These are phyloP conservation scores for Rhingia rostrata DNA, from an alignment of 2,888 invertebrate genomes.

Conservation along the genomic window DNA sequence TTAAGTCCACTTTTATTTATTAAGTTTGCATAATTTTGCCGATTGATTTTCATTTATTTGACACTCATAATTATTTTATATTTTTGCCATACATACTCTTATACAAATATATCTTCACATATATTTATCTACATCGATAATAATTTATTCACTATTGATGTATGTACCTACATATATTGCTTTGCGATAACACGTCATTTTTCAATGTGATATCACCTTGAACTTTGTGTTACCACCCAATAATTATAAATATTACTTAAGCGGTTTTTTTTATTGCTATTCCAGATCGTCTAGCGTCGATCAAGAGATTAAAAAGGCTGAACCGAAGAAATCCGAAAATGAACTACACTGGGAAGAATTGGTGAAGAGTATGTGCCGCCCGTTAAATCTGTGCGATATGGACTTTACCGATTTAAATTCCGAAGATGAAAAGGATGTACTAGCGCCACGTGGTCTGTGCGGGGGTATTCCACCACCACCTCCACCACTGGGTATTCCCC, in stretches of 20 bases:
- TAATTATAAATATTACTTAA: constrained; percentile 1
- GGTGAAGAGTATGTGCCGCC: constrained; percentile 88
- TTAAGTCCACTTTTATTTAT: no score
- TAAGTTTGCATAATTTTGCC: no score
- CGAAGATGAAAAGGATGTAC: constrained; percentile 93
- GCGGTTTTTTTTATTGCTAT: constrained; percentile 21
- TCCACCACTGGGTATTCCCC: constrained; percentile 88
- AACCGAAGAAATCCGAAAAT: constrained; percentile 94
- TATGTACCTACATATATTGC: no score
- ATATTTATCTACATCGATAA: no score
- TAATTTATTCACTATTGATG: no score
- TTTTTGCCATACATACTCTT: no score
- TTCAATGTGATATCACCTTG: constrained; percentile 14
- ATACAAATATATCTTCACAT: no score
- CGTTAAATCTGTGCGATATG: constrained; percentile 94
- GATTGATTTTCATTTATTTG: no score
- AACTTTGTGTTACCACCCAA: constrained; percentile 26
- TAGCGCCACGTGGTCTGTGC: constrained; percentile 87
- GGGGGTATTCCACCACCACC: constrained; percentile 91
- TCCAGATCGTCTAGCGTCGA: constrained; percentile 88
- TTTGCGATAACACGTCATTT: no score
- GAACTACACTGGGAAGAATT: constrained; percentile 98
- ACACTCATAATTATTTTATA: no score
- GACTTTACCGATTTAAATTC: constrained; percentile 97
- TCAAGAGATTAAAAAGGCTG: constrained; percentile 88